Evolutionary conservation across 2,797 vertebrate genomes (phyloP).

Genomic region (Eupleurogrammus muticus): DNA sequence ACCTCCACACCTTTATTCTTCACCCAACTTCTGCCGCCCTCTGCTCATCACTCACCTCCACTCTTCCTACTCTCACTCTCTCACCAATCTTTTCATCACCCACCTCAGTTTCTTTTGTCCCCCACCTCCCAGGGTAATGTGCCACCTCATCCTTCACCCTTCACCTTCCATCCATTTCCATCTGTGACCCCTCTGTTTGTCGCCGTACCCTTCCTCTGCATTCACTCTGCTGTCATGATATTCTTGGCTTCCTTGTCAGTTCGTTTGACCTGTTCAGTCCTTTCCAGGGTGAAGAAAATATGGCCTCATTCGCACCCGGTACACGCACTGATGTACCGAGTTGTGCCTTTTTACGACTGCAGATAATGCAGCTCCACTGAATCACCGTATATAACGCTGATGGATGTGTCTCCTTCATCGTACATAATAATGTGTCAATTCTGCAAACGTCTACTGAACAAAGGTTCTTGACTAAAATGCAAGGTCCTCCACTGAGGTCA

Average conservation of each 20-base stretch:
- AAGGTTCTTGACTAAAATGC: background rate
- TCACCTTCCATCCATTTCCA: background rate
- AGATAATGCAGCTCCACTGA: background rate
- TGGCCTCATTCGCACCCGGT: background rate
- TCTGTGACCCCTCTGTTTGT: conserved; percentile 9
- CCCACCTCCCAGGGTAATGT: background rate
- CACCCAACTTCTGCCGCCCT: conserved; percentile 2
- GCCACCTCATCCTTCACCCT: conserved; percentile 6
- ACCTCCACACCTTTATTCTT: background rate
- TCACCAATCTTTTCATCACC: conserved; percentile 5
- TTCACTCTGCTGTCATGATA: conserved; percentile 12
- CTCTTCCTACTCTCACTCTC: background rate
- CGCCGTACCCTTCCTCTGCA: background rate
- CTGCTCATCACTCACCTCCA: conserved; percentile 18
- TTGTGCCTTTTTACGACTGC: background rate
- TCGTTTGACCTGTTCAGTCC: background rate
- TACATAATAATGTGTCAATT: background rate
- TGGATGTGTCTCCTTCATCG: background rate
- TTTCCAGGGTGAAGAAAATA: background rate
- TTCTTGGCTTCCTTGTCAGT: conserved; percentile 8
- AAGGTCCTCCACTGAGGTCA: background rate
- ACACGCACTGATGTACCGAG: background rate
- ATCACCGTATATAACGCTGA: background rate
- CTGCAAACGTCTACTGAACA: background rate
- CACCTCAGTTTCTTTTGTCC: conserved; percentile 18